These are phyloP conservation scores for Heliconius congener DNA, from an alignment of 1,140 invertebrate genomes.

Conservation along the genomic window DNA sequence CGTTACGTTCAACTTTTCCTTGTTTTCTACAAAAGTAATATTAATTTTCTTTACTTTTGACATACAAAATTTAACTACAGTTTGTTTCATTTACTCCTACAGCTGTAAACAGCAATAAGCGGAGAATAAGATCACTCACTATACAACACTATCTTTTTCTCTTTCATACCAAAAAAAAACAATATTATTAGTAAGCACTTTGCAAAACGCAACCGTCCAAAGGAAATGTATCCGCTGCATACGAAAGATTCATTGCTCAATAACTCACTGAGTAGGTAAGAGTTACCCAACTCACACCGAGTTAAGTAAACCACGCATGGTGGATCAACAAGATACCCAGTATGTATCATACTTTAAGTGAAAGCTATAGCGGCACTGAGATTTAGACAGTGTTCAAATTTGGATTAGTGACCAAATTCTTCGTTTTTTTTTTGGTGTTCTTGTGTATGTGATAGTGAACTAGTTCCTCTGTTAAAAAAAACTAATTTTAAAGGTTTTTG, in stretches of 20 bases:
- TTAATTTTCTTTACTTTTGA: no score
- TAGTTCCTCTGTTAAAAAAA: no score
- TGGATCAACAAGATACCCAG: not conserved
- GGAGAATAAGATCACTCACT: not conserved
- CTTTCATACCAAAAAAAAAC: not conserved
- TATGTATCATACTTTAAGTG: not conserved
- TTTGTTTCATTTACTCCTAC: no score
- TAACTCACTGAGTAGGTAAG: not conserved
- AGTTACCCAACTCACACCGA: not conserved
- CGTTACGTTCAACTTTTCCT: no score
- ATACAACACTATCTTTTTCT: no score
- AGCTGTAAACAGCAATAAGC: no score
- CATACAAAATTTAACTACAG: no score
- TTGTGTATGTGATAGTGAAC: no score
- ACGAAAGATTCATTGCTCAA: not conserved
- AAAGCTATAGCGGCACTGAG: not conserved
- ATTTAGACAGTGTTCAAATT: not conserved
- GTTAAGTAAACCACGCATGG: slow-evolving; percentile 1
- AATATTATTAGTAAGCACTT: not conserved
- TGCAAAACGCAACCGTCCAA: not conserved
- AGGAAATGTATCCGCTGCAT: slow-evolving; percentile 6
- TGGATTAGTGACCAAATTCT: not conserved
- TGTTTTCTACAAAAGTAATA: no score
- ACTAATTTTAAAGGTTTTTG: no score
- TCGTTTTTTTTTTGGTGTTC: not conserved